phyloP scores from a whole-genome alignment of 2,113 vertebrate genomes.

The Toxotes chatareus region DNA sequence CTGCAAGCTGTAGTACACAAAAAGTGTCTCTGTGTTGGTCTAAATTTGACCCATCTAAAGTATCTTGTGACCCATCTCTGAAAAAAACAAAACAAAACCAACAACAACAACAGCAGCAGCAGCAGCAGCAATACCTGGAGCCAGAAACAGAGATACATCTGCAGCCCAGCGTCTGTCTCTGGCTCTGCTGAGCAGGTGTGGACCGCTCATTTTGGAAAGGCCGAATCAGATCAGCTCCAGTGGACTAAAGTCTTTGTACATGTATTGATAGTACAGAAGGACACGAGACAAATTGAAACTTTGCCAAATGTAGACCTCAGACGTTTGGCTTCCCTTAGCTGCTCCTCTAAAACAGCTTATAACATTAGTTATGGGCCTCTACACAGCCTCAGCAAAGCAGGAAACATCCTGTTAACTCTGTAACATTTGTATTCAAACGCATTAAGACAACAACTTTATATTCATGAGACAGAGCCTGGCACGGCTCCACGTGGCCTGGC shows the following conservation, averaged over 20 bases:
- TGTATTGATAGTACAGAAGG: neutral
- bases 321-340: conserved; percentile 7
- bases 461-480: conserved; percentile 5
- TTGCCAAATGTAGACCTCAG: neutral
- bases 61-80: conserved; percentile 20
- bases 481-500: neutral
- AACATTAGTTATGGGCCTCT: conserved; percentile 8
- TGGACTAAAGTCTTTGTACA: conserved; percentile 3
- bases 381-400: conserved; percentile 9
- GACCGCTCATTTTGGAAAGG: neutral
- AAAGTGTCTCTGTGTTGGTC: neutral
- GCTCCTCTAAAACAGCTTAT: conserved; percentile 25
- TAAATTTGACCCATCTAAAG: neutral
- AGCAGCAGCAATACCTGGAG: conserved; percentile 5
- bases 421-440: neutral
- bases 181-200: neutral
- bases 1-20: neutral
- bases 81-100: conserved; percentile 12
- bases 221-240: conserved; percentile 11
- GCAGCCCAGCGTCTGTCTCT: neutral
- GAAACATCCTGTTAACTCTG: conserved; percentile 6
- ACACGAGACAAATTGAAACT: neutral
- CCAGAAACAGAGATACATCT: conserved; percentile 17
- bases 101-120: no score
- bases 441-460: conserved; percentile 34